phyloP scores from a whole-genome alignment of 1,140 invertebrate species.

The Helicorthomorpha holstii region DNA sequence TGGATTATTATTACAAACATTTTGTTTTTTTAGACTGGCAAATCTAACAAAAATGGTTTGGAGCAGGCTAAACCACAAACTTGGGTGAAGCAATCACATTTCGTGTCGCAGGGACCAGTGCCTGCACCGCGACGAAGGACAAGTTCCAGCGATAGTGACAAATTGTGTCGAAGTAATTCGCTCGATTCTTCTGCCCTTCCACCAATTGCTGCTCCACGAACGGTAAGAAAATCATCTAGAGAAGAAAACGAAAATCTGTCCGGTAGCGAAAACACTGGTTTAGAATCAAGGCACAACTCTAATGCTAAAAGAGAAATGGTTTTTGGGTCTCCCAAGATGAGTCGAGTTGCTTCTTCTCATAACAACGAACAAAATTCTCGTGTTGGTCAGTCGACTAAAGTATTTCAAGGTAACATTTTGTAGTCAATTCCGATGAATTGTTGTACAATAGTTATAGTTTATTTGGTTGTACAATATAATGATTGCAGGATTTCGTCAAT shows the following conservation, averaged over 20 bases:
- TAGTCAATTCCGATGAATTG: not conserved
- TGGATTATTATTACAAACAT: too few relatives aligned
- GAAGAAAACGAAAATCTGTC: not conserved
- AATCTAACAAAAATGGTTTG: not conserved
- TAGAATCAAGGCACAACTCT: too few relatives aligned
- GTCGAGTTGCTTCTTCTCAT: not conserved
- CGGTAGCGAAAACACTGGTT: not conserved
- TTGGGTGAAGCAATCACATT: not conserved
- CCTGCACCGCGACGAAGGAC: not conserved
- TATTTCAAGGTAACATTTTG: not conserved
- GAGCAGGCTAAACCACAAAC: not conserved
- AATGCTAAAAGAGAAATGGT: not conserved
- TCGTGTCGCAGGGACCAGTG: not conserved
- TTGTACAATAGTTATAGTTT: not conserved
- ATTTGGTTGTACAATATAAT: too few relatives aligned
- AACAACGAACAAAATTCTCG: not conserved
- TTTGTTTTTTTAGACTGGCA: too few relatives aligned
- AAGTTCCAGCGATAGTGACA: not conserved
- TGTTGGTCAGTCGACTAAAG: not conserved
- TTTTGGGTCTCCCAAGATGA: not conserved
- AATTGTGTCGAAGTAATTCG: not conserved
- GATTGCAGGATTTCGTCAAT: conserved; percentile 40
- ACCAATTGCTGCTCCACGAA: not conserved
- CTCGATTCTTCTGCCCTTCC: not conserved
- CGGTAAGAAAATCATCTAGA: not conserved